Conservation (phyloP, 2,888 invertebrate genomes). For the Stomorhina lunata region DNA sequence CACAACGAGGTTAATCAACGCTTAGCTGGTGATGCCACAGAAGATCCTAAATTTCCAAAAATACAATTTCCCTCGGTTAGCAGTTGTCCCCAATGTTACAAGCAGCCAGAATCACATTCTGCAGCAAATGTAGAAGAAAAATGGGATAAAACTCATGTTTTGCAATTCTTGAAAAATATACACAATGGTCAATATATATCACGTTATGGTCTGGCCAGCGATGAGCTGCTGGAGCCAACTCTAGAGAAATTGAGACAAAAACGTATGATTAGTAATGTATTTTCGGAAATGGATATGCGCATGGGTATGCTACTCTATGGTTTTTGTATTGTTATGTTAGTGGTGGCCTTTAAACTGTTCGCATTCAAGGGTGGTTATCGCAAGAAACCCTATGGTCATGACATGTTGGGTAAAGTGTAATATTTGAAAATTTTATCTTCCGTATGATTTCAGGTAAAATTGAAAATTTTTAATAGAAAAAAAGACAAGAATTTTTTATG, state of each 20-base stretch:
- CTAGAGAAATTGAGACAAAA: slow-evolving; percentile 74
- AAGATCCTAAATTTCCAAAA: slow-evolving; percentile 95
- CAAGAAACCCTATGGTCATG: slow-evolving; percentile 87
- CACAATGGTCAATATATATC: slow-evolving; percentile 76
- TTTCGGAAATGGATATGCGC: slow-evolving; percentile 84
- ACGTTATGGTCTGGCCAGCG: slow-evolving; percentile 74
- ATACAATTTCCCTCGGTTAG: slow-evolving; percentile 89
- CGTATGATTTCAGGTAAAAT: background rate
- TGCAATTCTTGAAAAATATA: slow-evolving; percentile 77
- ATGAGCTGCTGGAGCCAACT: slow-evolving; percentile 71
- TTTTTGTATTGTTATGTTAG: slow-evolving; percentile 87
- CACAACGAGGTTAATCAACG: slow-evolving; percentile 96
- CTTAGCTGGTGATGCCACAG: slow-evolving; percentile 90
- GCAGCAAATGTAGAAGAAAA: slow-evolving; percentile 66
- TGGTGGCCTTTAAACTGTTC: slow-evolving; percentile 88
- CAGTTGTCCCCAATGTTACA: slow-evolving; percentile 85
- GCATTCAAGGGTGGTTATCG: slow-evolving; percentile 83
- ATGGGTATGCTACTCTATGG: slow-evolving; percentile 88
- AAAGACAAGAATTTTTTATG: slow-evolving; percentile 23
- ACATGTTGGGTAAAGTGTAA: slow-evolving; percentile 86
- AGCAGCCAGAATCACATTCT: slow-evolving; percentile 66
- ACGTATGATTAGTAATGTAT: slow-evolving; percentile 76
- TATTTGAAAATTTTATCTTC: background rate
- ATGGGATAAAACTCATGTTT: slow-evolving; percentile 77
- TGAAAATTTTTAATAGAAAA: background rate